Conservation (phyloP, 2,888 invertebrate genomes). For the Clepsis dumicolana region DNA sequence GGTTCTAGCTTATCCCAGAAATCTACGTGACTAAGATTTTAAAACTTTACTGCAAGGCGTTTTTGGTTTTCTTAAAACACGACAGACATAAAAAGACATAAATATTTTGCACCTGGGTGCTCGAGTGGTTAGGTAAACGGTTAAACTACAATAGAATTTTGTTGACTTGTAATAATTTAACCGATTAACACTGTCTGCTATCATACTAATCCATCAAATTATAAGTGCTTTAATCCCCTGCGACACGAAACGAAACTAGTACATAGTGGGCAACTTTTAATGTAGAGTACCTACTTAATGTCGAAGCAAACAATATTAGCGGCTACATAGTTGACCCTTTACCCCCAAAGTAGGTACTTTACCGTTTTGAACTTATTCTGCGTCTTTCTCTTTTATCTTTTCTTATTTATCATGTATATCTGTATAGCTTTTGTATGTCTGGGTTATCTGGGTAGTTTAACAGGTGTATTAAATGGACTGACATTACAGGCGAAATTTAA, state of each 20-base stretch:
- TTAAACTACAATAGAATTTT: background rate
- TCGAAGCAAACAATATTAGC: background rate
- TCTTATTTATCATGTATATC: too few species aligned
- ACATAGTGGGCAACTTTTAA: background rate
- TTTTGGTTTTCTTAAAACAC: background rate
- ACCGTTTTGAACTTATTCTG: background rate
- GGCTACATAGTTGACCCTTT: background rate
- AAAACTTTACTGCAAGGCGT: background rate
- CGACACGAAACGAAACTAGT: conserved; percentile 3
- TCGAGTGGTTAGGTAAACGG: background rate
- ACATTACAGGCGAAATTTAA: too few species aligned
- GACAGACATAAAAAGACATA: background rate
- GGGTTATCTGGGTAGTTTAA: too few species aligned
- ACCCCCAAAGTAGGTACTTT: background rate
- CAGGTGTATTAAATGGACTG: too few species aligned
- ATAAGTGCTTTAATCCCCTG: conserved; percentile 10
- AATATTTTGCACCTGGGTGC: background rate
- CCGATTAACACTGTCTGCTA: conserved; percentile 13
- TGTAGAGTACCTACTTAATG: background rate
- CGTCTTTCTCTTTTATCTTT: background rate
- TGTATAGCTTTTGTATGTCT: too few species aligned
- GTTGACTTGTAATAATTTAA: conserved; percentile 7
- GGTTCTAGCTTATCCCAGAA: background rate
- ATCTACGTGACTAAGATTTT: conserved; percentile 10
- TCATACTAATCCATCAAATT: conserved; percentile 17